These are phyloP conservation scores for Chrysolina haemoptera DNA, from an alignment of 2,888 invertebrate genomes.

Conservation along the genomic window DNA sequence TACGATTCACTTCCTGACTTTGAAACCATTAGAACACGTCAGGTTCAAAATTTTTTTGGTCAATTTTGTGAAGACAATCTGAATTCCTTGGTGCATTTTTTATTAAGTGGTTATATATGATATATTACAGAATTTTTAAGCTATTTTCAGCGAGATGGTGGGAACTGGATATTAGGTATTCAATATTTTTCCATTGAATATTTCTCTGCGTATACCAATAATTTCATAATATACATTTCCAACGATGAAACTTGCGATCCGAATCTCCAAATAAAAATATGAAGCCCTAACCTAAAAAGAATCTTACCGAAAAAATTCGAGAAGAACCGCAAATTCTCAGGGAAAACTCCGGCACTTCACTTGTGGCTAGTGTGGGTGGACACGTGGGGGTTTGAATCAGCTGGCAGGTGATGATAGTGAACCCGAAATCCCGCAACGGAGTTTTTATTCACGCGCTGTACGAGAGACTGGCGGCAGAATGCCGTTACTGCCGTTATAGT, in stretches of 20 bases:
- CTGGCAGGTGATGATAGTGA: conserved; percentile 24
- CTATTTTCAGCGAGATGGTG: no score
- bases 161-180: no score
- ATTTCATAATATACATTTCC: not conserved
- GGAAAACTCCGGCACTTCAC: conserved; percentile 24
- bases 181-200: no score
- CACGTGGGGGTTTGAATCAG: conserved; percentile 26
- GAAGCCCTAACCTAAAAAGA: not conserved
- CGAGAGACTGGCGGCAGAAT: not conserved
- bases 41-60: no score
- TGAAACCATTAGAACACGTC: no score
- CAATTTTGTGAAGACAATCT: no score
- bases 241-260: not conserved
- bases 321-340: conserved; percentile 11
- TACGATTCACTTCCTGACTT: no score
- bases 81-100: no score
- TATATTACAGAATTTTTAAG: no score
- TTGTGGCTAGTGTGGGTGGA: conserved; percentile 25
- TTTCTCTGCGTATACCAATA: not conserved
- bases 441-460: conserved; percentile 23
- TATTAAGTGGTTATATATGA: no score
- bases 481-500: not conserved
- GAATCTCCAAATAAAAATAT: not conserved
- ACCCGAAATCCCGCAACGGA: conserved; percentile 18
- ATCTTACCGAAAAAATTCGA: conserved; percentile 14